Percentiles rank a stretch among this genome's conserved stretches.
These are phyloP conservation scores for Drosophila mojavensis DNA, from an alignment of 1,140 invertebrate species.

Conservation along the genomic window DNA sequence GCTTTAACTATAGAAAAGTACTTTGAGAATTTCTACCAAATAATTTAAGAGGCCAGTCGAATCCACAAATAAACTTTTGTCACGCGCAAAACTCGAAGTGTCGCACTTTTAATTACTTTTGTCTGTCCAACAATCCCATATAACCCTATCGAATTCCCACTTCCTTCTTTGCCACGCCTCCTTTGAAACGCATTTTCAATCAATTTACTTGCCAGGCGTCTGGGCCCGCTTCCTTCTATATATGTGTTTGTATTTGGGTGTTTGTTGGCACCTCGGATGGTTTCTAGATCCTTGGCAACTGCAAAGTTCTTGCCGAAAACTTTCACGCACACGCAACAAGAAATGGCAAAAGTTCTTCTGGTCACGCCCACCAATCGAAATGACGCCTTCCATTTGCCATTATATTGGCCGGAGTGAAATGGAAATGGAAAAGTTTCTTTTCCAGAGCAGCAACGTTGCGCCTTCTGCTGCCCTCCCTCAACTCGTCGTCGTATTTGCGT, in stretches of 20 bases:
- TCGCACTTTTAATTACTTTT: constrained; percentile 81
- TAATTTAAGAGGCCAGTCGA: constrained; percentile 30
- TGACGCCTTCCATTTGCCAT: constrained; percentile 26
- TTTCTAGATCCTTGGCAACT: constrained; percentile 37
- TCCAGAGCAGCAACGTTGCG: constrained; percentile 5
- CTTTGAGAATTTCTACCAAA: constrained; percentile 2
- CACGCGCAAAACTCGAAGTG: constrained; percentile 73
- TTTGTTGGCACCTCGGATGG: constrained; percentile 44
- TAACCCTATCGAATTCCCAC: constrained; percentile 9
- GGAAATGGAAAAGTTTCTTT: constrained; percentile 74
- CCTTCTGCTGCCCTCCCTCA: neutral
- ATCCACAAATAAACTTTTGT: constrained; percentile 69
- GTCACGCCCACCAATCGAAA: constrained; percentile 48
- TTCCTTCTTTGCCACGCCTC: neutral
- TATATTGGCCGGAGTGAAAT: constrained; percentile 67
- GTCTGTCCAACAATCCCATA: constrained; percentile 50
- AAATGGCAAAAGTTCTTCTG: constrained; percentile 64
- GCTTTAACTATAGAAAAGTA: constrained; percentile 57
- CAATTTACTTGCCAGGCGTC: constrained; percentile 66
- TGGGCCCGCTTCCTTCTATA: constrained; percentile 13
- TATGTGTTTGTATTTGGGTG: constrained; percentile 49
- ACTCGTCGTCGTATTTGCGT: neutral
- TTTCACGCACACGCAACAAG: constrained; percentile 66
- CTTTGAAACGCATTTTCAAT: constrained; percentile 70
- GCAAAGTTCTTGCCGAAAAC: constrained; percentile 46